Conservation (phyloP, 2,113 vertebrate genomes). For the Balaenoptera acutorostrata region DNA sequence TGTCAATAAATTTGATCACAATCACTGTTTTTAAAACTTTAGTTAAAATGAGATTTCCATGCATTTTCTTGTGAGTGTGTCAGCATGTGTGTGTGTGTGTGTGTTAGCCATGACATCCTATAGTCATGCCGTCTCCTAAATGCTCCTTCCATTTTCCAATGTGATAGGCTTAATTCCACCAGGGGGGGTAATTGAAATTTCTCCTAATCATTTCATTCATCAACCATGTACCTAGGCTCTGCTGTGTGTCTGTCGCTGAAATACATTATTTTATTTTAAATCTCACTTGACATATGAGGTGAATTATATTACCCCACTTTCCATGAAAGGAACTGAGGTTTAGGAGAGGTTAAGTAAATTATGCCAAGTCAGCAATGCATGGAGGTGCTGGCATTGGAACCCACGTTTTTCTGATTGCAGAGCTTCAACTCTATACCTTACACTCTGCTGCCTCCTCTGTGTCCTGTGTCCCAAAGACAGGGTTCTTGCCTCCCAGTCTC, state of each 20-base stretch:
- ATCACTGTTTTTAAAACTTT: background rate
- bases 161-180: background rate
- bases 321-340: background rate
- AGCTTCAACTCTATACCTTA: background rate
- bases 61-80: background rate
- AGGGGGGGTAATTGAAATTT: background rate
- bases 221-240: background rate
- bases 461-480: background rate
- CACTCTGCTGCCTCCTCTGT: background rate
- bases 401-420: background rate
- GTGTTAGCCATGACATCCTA: background rate
- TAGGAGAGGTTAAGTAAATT: background rate
- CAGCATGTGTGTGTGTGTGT: background rate
- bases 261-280: background rate
- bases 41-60: background rate
- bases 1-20: background rate
- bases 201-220: background rate
- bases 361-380: rapidly evolving
- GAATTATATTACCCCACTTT: background rate
- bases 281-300: background rate
- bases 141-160: rapidly evolving
- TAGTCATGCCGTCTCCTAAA: background rate
- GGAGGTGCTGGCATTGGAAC: background rate
- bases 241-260: background rate
- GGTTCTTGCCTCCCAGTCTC: background rate